Conservation (phyloP, 1,140 invertebrate species). For the Halictus rubicundus region DNA sequence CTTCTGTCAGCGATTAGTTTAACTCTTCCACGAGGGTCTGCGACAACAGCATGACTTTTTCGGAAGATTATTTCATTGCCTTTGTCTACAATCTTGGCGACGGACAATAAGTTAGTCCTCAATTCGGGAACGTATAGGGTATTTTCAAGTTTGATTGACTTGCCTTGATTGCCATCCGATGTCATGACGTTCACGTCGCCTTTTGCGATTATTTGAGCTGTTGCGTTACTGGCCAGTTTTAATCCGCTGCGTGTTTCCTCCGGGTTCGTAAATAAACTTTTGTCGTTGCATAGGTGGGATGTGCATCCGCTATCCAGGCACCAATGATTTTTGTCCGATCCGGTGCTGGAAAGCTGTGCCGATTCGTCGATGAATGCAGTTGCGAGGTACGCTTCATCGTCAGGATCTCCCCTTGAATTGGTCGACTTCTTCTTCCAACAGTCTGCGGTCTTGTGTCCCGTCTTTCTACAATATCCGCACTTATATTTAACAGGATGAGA, state of each 20-base stretch:
- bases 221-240: background rate
- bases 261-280: background rate
- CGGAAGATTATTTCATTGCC: background rate
- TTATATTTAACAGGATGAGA: background rate
- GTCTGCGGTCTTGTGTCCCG: background rate
- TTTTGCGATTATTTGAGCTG: background rate
- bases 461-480: background rate
- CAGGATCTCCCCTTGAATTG: background rate
- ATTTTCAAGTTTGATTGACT: slow-evolving; percentile 9
- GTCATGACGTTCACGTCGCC: background rate
- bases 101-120: slow-evolving; percentile 30
- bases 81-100: slow-evolving; percentile 31
- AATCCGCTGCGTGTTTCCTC: background rate
- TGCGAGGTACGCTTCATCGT: background rate
- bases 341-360: background rate
- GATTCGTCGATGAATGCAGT: fast-evolving
- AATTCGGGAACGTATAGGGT: slow-evolving; percentile 15
- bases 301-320: slow-evolving; percentile 35
- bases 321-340: background rate
- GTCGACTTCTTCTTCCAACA: background rate
- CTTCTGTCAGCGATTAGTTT: background rate
- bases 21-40: background rate
- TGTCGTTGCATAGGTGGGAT: background rate
- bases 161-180: background rate
- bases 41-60: background rate